These are phyloP conservation scores for Leptura quadrifasciata DNA, from an alignment of 2,888 invertebrate genomes.

Conservation along the genomic window DNA sequence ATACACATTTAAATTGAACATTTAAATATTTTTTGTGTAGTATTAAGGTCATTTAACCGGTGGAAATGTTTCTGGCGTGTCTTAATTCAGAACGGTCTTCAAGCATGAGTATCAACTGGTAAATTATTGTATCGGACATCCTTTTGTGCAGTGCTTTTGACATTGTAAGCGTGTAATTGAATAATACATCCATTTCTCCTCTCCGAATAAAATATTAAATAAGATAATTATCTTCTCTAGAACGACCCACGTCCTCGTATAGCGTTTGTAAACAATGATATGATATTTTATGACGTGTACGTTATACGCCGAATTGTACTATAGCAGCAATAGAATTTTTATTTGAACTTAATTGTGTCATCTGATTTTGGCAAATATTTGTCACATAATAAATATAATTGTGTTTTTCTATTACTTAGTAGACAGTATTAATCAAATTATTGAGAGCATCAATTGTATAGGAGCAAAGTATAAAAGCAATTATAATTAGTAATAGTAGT, in stretches of 20 bases:
- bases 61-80: conserved; percentile 27
- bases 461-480: too few relatives aligned
- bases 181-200: conserved; percentile 44
- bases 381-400: too few relatives aligned
- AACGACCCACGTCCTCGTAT: conserved; percentile 37
- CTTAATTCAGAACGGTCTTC: conserved; percentile 28
- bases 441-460: too few relatives aligned
- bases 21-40: conserved; percentile 11
- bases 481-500: too few relatives aligned
- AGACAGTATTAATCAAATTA: too few relatives aligned
- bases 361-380: too few relatives aligned
- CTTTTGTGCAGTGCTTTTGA: conserved; percentile 45
- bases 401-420: too few relatives aligned
- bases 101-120: conserved; percentile 36
- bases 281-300: background rate
- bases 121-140: conserved; percentile 44
- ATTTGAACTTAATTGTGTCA: too few relatives aligned
- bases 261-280: conserved; percentile 18
- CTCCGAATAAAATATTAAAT: conserved; percentile 42
- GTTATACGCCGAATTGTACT: too few relatives aligned
- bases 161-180: conserved; percentile 41
- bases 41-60: conserved; percentile 34
- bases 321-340: too few relatives aligned
- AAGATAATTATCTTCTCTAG: conserved; percentile 45
- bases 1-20: conserved; percentile 11